Base-by-base conservation (phyloP, 2,888 invertebrate species). In the Erebia aethiops region DNA sequence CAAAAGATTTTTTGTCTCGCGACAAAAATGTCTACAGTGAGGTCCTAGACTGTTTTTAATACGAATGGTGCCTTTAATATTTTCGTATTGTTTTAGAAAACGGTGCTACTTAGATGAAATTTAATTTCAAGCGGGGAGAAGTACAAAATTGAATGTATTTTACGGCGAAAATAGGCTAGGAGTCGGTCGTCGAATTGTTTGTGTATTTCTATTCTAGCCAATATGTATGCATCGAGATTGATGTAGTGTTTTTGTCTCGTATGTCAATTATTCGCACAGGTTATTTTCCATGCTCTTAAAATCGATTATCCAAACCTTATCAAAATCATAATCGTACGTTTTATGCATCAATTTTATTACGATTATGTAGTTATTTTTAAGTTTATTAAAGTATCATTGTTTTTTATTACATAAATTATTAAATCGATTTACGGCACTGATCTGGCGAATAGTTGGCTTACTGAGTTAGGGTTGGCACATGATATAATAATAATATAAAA, bases 151-250 rank as follows among this genome's bases (percentile, higher is more conserved):
- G n/a, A 46, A 63, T 57, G 66, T 66, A 58, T 67, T 60, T 65
- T 60, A 58, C 54, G 41, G n/a, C 41, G 16, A 57, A 54, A 13
- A 49, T 54, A 43, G 70, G 70, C 64, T 70, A 65, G 57, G 67
- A 67, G 56, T n/a, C 56, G n/a, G 56, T 26, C 43, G 21, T 51
- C 58, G 18, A 51, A 41, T 60, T 26, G 43, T 56, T 16, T 16
- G 63, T 46, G 46, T 61, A 61, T 70, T 35, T 4, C 21, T 58
- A 61, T 66, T 69, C 76, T 76, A 85, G 88, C 90, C 90, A 88
- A 89, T 90, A 89, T 89, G 86, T 88, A 88, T 83, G 87, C 82
- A 77, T 83, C 81, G 87, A 82, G 84, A 85, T 79, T 77, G 75
- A 72, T 74, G 71, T 71, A 46, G 26, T 52, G n/a, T 49, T 69